Evolutionary conservation across 92 coral and sea anemone genomes (phyloP), one percentile per base, ranked within the genome.

Genomic region (Desmophyllum pertusum): DNA sequence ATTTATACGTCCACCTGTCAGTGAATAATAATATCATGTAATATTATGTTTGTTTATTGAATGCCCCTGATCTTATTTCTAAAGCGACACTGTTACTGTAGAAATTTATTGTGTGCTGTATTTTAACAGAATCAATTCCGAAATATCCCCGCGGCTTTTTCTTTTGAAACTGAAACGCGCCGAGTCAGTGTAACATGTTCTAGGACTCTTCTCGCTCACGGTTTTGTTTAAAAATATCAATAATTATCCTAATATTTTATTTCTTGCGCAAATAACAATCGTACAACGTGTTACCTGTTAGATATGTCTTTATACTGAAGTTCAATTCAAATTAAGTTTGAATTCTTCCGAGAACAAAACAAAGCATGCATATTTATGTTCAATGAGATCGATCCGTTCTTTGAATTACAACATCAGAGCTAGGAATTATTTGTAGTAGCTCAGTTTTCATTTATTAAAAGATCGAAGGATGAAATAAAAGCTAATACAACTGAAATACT

Each of bases 281-380:
- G 33, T 9, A 25, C 65, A 81, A 81, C 85, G 85, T 81, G 85
- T 70, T 81, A 81, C 85, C 85, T 69, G 85, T 31, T 52, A 55
- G 41, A 27, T 10, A 33, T 81, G 50, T 15, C 46, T 68, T 45
- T 46, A 66, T 43, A 10, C 33, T 42, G 3, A 79, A 31, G n/a
- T 29, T 50, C 52, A 81, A 79, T 68, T 46, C 76, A 81, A 81
- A 81, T 81, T 50, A 67, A 81, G 43, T n/a, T 13, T 17, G 39
- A 52, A 30, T 40, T 51, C 69, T n/a, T 70, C 68, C 52, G 36
- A 51, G 43, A 57, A 81, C n/a, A 40, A 81, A 57, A 81, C 67
- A 41, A 52, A 40, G 31, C 84, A 67, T 41, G 8, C 63, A 55
- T 55, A 62, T 40, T 80, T 31, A 27, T 51, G 37, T 39, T 38